phyloP scores from a whole-genome alignment of 2,888 invertebrate species.

The Cheilosia pagana region DNA sequence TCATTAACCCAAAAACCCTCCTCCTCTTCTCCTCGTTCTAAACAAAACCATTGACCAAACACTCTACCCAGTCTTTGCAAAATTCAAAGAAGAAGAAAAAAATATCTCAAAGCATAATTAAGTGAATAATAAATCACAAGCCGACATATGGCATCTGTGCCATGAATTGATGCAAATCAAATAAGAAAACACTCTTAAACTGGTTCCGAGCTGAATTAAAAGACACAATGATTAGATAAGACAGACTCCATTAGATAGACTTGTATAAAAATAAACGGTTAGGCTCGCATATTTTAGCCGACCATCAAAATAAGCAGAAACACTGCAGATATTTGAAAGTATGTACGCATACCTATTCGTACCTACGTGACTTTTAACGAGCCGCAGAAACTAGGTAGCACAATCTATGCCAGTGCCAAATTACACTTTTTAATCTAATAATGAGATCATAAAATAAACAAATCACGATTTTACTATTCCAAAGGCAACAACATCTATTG shows the following conservation, averaged over 20 bases:
- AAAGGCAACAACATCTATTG: slow-evolving; percentile 35
- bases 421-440: slow-evolving; percentile 58
- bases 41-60: not conserved
- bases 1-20: slow-evolving; percentile 21
- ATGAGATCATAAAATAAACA: slow-evolving; percentile 67
- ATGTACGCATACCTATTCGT: not conserved
- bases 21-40: slow-evolving; percentile 2
- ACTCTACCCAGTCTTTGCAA: slow-evolving; percentile 30
- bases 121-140: slow-evolving; percentile 63
- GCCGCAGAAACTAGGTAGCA: slow-evolving; percentile 31
- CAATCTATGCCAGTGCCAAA: slow-evolving; percentile 40
- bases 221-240: slow-evolving; percentile 4
- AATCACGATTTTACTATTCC: slow-evolving; percentile 61
- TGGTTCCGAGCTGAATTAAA: slow-evolving; percentile 8
- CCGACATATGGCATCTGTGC: slow-evolving; percentile 56
- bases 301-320: not conserved
- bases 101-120: slow-evolving; percentile 40
- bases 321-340: not conserved
- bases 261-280: slow-evolving; percentile 9
- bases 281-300: not conserved
- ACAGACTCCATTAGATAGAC: slow-evolving; percentile 19
- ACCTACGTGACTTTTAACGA: slow-evolving; percentile 16
- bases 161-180: slow-evolving; percentile 53
- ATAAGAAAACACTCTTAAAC: slow-evolving; percentile 25
- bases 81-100: slow-evolving; percentile 15